Evolutionary conservation across 2,797 vertebrate genomes (phyloP), one percentile per base, ranked within the genome.

Genomic region (Schizopygopsis malacanthus): DNA sequence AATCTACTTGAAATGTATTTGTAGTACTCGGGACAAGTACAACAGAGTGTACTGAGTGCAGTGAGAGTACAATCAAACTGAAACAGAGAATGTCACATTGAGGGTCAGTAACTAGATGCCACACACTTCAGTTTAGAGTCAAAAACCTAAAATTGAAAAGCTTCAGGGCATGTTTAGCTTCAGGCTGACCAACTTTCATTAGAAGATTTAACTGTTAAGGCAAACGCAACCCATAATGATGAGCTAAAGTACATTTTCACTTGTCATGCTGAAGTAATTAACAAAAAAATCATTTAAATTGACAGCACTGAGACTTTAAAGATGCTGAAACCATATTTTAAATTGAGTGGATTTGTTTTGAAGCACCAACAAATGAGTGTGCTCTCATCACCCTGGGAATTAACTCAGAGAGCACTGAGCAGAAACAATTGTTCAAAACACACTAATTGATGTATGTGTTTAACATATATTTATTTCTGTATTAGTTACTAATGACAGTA

Each of bases 381-480:
- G 91, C 85, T 92, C 87, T 89, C 84, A 89, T 92, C 83, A 92
- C 92, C 91, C 90, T 89, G 91, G 92, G 91, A 93, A 90, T 87
- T 86, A 75, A 86, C 90, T 89, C 90, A 28, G 79, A 91, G 87
- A 65, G 86, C 89, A 89, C 93, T 90, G 92, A 91, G 93, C 94
- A 71, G 91, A 94, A 94, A 95, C 94, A 94, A 94, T 93, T 94
- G 92, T 95, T 95, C 93, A 94, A 94, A 95, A 95, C 92, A 92
- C 91, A 91, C 92, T 94, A 94, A 95, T 95, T 95, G 93, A 93
- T 93, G 93, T 92, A 92, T 93, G 92, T 93, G 93, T 93, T 95
- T 95, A 95, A 94, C 94, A 95, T 95, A 94, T 93, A 93, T 95
- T 95, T 89, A 93, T 95, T 94, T 94, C 91, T 89, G 88, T 89